These are phyloP conservation scores for Metridium senile DNA, from an alignment of 92 coral and sea anemone genomes.

Conservation along the genomic window DNA sequence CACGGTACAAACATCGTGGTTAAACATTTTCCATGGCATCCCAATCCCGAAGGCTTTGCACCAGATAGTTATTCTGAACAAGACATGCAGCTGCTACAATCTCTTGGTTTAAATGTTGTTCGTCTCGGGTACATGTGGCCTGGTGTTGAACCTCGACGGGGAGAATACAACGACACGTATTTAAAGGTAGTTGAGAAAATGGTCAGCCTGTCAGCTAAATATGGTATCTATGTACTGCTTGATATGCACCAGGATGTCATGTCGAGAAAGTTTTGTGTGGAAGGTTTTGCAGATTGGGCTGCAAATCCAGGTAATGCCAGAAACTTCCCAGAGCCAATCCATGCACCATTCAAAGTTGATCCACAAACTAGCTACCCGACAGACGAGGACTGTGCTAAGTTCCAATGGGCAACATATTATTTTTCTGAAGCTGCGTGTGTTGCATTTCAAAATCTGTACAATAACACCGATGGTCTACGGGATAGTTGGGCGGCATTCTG, in stretches of 20 bases:
- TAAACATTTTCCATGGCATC: conserved; percentile 94
- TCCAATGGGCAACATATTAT: conserved; percentile 83
- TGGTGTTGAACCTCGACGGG: conserved; percentile 87
- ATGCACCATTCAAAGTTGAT: conserved; percentile 74
- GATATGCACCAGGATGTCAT: conserved; percentile 98
- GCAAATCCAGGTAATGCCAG: conserved; percentile 78
- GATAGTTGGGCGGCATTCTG: conserved; percentile 95
- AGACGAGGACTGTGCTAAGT: conserved; percentile 83
- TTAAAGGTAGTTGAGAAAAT: conserved; percentile 71
- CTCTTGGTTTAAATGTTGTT: conserved; percentile 89
- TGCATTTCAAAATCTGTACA: conserved; percentile 92
- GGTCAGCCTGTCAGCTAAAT: conserved; percentile 77
- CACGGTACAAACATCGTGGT: conserved; percentile 97
- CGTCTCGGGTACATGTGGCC: conserved; percentile 99
- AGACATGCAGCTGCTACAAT: conserved; percentile 89
- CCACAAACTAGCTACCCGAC: conserved; percentile 85
- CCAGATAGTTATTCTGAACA: conserved; percentile 85
- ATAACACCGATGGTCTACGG: conserved; percentile 81
- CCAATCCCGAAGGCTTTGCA: conserved; percentile 77
- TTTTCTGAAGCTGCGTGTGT: conserved; percentile 85
- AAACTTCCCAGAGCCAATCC: conserved; percentile 87
- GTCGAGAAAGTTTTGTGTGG: conserved; percentile 92
- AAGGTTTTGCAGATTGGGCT: conserved; percentile 95
- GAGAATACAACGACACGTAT: conserved; percentile 85
- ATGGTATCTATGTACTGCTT: conserved; percentile 85